Evolutionary conservation across 53 echinoderm and acorn worm species (phyloP).

Genomic region (Holothuria leucospilota): DNA sequence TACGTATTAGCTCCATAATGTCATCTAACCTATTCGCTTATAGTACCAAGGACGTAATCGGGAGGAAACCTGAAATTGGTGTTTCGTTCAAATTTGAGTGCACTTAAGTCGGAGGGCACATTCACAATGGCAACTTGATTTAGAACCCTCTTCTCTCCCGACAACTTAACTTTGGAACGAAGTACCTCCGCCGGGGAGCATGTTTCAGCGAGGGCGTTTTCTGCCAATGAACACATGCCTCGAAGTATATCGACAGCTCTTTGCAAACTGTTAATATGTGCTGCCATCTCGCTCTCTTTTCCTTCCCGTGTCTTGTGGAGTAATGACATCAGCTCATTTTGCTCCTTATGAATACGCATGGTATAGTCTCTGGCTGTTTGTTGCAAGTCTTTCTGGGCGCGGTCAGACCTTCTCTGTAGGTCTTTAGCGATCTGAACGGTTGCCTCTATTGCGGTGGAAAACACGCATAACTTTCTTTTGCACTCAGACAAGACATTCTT

Average conservation of each 20-base stretch:
- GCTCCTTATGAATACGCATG: conserved; percentile 70
- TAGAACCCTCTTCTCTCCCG: conserved; percentile 68
- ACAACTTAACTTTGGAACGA: conserved; percentile 82
- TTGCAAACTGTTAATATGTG: conserved; percentile 88
- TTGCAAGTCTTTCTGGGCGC: conserved; percentile 86
- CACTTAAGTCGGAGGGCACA: conserved; percentile 83
- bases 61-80: conserved; percentile 54
- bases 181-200: conserved; percentile 75
- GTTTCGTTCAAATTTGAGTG: conserved; percentile 77
- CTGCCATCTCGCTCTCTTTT: conserved; percentile 94
- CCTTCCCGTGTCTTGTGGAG: conserved; percentile 87
- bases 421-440: conserved; percentile 92
- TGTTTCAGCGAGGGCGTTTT: conserved; percentile 70
- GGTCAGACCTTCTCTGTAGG: conserved; percentile 82
- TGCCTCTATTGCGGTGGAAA: conserved; percentile 93
- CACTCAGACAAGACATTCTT: conserved; percentile 77
- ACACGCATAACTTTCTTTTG: conserved; percentile 85
- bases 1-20: too few species aligned
- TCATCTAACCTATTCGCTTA: conserved; percentile 57
- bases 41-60: conserved; percentile 73
- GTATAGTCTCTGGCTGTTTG: conserved; percentile 71
- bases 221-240: conserved; percentile 86
- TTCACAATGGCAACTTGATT: conserved; percentile 76
- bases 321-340: conserved; percentile 72
- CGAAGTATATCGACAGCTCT: conserved; percentile 85